Conservation (phyloP, 2,113 vertebrate species). For the Penelope pileata region DNA sequence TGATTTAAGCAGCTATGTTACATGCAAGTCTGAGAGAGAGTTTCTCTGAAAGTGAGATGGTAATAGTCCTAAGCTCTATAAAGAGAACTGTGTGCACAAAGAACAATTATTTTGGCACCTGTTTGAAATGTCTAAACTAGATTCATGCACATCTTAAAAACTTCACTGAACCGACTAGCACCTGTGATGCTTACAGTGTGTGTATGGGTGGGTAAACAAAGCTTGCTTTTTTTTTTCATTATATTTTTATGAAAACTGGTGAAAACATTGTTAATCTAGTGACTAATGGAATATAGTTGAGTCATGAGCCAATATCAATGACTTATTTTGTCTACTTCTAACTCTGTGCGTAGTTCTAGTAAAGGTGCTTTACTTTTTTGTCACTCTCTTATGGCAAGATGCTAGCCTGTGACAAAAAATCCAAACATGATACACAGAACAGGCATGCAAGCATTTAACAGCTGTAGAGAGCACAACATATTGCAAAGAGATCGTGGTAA, state of each 20-base stretch:
- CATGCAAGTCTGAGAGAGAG: not conserved
- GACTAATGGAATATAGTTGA: not conserved
- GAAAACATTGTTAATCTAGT: not conserved
- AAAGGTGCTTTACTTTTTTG: not conserved
- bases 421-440: not conserved
- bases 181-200: not conserved
- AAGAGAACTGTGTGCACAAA: not conserved
- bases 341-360: not conserved
- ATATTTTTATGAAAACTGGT: not conserved
- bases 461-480: not conserved
- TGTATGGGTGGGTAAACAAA: not conserved
- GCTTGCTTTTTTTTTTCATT: not conserved
- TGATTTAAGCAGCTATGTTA: not conserved
- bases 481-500: not conserved
- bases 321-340: not conserved
- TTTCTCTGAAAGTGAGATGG: not conserved
- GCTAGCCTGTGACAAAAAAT: not conserved
- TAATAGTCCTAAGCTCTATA: not conserved
- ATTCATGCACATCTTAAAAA: not conserved
- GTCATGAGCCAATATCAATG: not conserved
- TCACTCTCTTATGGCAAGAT: not conserved
- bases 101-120: not conserved
- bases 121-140: not conserved
- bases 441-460: not conserved
- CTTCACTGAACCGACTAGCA: not conserved